Percentiles rank a stretch among this genome's conserved stretches.
These are phyloP conservation scores for Caenorhabditis latens DNA, from an alignment of 1,140 invertebrate genomes.

Conservation along the genomic window DNA sequence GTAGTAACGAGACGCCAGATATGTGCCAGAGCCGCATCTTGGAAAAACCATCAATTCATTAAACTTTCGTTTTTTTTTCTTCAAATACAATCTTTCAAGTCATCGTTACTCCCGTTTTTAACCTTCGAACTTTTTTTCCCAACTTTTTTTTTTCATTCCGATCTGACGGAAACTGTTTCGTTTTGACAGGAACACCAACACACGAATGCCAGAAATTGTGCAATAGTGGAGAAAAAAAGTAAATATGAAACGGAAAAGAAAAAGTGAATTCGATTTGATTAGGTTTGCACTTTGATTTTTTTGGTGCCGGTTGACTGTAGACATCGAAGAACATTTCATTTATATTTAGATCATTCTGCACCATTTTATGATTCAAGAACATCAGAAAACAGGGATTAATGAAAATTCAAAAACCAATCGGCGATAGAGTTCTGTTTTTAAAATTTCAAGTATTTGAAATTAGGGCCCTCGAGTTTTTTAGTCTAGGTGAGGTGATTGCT, in stretches of 20 bases:
- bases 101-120: neutral
- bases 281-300: constrained; percentile 7
- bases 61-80: too few species aligned
- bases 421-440: too few species aligned
- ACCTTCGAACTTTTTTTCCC: neutral
- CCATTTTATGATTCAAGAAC: too few species aligned
- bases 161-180: constrained; percentile 1
- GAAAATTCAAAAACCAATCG: too few species aligned
- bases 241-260: neutral
- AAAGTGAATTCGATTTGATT: neutral
- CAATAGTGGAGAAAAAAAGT: neutral
- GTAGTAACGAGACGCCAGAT: too few species aligned
- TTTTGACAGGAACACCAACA: constrained; percentile 4
- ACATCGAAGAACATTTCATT: neutral
- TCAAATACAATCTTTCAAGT: too few species aligned
- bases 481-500: too few species aligned
- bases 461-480: too few species aligned
- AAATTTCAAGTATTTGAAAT: too few species aligned
- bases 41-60: too few species aligned
- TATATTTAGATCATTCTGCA: neutral
- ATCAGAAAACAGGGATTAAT: too few species aligned
- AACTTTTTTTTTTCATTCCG: neutral
- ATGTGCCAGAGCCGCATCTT: too few species aligned
- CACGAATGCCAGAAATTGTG: neutral
- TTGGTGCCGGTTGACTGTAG: neutral